Conservation (phyloP, 2,797 vertebrate species). For the Pseudocheirus occidentalis region DNA sequence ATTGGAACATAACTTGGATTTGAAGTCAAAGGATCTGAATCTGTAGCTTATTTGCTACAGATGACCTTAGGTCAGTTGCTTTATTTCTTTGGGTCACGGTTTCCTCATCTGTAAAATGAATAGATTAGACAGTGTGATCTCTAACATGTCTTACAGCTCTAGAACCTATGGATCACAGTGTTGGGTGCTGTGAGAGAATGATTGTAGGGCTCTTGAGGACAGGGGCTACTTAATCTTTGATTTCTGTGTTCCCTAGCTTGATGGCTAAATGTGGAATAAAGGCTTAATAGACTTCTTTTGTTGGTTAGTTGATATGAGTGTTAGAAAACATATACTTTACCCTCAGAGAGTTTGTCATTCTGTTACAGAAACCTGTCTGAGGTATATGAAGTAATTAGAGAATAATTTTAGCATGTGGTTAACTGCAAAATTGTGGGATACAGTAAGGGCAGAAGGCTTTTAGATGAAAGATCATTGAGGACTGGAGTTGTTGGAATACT, state of each 20-base stretch:
- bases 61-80: constrained; percentile 24
- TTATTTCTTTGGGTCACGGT: constrained; percentile 38
- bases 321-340: constrained; percentile 46
- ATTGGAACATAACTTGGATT: constrained; percentile 30
- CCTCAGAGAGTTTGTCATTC: not conserved
- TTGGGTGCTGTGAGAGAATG: not conserved
- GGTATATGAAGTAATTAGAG: constrained; percentile 20
- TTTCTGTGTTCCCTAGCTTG: not conserved
- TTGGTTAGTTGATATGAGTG: not conserved
- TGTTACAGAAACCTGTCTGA: not conserved
- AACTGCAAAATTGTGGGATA: constrained; percentile 6
- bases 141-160: not conserved
- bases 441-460: not conserved
- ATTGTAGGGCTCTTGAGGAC: not conserved
- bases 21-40: constrained; percentile 42
- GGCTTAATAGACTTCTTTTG: not conserved
- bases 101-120: constrained; percentile 20
- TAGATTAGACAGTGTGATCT: constrained; percentile 42
- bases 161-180: not conserved
- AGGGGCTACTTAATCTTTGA: not conserved
- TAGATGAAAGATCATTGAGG: not conserved
- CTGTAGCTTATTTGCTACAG: constrained; percentile 9
- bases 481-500: not conserved
- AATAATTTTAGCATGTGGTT: constrained; percentile 7
- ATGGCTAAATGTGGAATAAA: not conserved